A percentile compares a stretch with the other conserved stretches of the same genome.
phyloP scores from a whole-genome alignment of 2,113 vertebrate genomes.

The Sciurus niger region DNA sequence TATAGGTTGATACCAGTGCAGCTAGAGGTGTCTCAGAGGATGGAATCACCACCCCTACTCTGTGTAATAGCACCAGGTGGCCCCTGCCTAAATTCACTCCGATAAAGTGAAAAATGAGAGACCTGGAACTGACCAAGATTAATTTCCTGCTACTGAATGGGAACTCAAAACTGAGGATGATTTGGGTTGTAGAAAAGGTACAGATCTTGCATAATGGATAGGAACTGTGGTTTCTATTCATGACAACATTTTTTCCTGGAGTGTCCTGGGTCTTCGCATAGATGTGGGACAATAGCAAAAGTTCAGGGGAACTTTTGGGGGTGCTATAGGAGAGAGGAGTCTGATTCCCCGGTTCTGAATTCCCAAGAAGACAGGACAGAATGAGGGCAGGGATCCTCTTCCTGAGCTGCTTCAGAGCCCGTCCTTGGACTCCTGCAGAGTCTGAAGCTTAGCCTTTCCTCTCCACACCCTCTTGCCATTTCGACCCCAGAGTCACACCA shows the following conservation, averaged over 20 bases:
- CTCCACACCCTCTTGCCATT: not conserved
- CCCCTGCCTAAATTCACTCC: not conserved
- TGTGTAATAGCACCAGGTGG: no score
- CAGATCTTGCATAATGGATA: not conserved
- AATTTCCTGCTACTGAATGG: not conserved
- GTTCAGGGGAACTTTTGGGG: not conserved
- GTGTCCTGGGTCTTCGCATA: not conserved
- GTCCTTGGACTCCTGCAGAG: not conserved
- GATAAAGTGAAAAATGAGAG: not conserved
- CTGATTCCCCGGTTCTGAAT: not conserved
- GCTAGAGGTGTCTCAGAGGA: not conserved
- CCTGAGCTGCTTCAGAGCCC: not conserved
- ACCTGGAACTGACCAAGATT: not conserved
- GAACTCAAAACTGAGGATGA: not conserved
- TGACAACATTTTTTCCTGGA: not conserved
- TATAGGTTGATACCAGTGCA: not conserved
- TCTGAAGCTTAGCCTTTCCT: not conserved
- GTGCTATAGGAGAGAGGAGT: not conserved
- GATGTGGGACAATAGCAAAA: no score
- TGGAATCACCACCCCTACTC: fast-evolving
- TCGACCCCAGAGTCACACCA: not conserved
- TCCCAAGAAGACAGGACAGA: not conserved
- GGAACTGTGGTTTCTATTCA: not conserved
- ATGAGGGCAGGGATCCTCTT: not conserved
- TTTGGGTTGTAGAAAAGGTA: not conserved